Conservation (phyloP, 2,888 invertebrate genomes). For the Phaonia tiefii region DNA sequence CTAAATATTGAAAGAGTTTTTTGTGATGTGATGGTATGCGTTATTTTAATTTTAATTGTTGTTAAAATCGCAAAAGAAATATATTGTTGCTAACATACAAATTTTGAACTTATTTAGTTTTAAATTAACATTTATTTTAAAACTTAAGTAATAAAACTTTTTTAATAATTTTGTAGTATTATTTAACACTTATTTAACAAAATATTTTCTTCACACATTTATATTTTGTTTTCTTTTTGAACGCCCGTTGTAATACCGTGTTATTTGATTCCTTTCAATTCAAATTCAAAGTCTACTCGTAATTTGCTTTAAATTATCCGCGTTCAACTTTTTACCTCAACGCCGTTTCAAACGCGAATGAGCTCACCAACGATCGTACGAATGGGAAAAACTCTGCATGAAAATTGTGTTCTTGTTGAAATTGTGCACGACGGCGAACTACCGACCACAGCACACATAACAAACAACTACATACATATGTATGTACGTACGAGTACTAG, state of each 20-base stretch:
- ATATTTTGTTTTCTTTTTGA: background rate
- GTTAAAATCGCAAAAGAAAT: no score
- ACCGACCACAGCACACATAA: background rate
- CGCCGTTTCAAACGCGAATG: slow-evolving; percentile 75
- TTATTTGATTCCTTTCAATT: no score
- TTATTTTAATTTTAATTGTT: slow-evolving; percentile 41
- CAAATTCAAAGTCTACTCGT: no score
- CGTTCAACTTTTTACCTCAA: slow-evolving; percentile 68
- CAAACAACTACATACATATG: no score
- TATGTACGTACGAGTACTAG: slow-evolving; percentile 3
- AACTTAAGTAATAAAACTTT: no score
- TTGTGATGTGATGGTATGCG: no score
- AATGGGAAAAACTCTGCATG: slow-evolving; percentile 75
- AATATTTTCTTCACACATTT: background rate
- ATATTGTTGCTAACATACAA: no score
- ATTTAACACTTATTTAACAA: slow-evolving; percentile 28
- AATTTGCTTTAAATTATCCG: no score
- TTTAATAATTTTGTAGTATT: background rate
- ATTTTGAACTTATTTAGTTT: no score
- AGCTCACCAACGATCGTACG: slow-evolving; percentile 66
- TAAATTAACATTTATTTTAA: background rate
- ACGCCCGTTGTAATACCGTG: no score
- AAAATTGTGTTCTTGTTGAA: slow-evolving; percentile 72
- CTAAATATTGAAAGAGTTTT: no score
- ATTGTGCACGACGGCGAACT: slow-evolving; percentile 49